Base-by-base conservation (phyloP, 2,888 invertebrate species). In the Dexiosoma caninum region DNA sequence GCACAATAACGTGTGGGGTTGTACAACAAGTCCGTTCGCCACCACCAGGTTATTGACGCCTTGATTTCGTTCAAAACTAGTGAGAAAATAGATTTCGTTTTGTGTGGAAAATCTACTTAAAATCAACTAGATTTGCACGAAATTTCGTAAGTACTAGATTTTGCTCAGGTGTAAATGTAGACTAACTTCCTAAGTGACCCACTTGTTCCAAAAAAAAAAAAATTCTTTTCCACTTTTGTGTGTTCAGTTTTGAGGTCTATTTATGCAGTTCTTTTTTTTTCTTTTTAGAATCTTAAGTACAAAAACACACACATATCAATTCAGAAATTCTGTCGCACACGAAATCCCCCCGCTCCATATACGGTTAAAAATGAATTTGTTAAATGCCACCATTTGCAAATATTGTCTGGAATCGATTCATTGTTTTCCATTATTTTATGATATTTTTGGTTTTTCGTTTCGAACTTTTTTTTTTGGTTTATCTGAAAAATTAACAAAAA, bases 301-400 rank as follows among this genome's bases (percentile, higher is more conserved):
- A 40, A 14, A 9, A 16, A 42, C 19, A 40, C 60, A 23, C 7
- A 21, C 23, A n/a, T 10, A 14, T 10, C 21, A 8, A 30, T 46
- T 35, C 10, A 49, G 8, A 37, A 21, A 53, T 53, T 40, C 16
- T 67, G 66, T 66, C 40, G 57, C 55, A 69, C 60, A 75, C 62
- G 42, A 82, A 76, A 75, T 60, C 46, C 53, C 70, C 72, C 72
- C 62, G 59, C 66, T 32, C 82, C 78, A 67, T 76, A 82, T 82
- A 72, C 72, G 82, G 82, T 53, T 75, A 82, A 82, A 80, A 80
- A 83, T 80, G 78, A 82, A 83, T 83, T 83, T 83, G 80, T 82
- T 80, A 82, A 83, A 82, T 83, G 83, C 82, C 78, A 75, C 77
- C 71, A 81, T 78, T 78, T 81, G 81, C 81, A 78, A 83, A 78